A percentile compares a stretch with the other conserved stretches of the same genome.
These are phyloP conservation scores for Archocentrus centrarchus DNA, from an alignment of 2,113 vertebrate genomes.

Conservation along the genomic window DNA sequence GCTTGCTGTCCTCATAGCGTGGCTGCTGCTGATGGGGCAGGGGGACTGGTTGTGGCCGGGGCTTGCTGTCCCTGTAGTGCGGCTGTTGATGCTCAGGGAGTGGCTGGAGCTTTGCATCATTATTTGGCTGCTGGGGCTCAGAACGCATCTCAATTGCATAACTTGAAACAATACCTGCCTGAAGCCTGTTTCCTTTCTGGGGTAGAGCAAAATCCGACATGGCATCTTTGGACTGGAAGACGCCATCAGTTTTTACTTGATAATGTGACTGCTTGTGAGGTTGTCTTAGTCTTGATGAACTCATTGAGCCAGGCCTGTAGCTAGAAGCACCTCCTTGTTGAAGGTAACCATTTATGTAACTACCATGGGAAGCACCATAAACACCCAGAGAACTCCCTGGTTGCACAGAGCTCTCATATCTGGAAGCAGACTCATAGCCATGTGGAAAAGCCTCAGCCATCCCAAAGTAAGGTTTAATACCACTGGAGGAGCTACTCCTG, in stretches of 20 bases:
- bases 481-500: neutral
- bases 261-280: neutral
- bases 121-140: neutral
- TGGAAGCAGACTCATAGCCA: rapidly evolving
- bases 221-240: neutral
- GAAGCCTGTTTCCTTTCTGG: neutral
- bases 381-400: neutral
- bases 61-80: too few relatives aligned
- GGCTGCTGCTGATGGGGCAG: neutral
- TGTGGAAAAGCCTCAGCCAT: rapidly evolving
- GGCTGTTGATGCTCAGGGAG: rapidly evolving
- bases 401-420: neutral
- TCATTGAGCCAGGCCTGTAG: neutral
- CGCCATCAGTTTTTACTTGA: neutral
- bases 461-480: neutral
- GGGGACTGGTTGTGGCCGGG: rapidly evolving
- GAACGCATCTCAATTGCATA: neutral
- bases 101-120: neutral
- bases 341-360: conserved; percentile 5
- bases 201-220: neutral
- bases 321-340: conserved; percentile 13
- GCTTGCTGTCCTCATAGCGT: rapidly evolving
- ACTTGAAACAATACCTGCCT: neutral
- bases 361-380: neutral
- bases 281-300: neutral